A percentile compares a stretch with the other conserved stretches of the same genome.
Evolutionary conservation across 2,113 vertebrate species (phyloP).

Genomic region (Pteruthius melanotis): DNA sequence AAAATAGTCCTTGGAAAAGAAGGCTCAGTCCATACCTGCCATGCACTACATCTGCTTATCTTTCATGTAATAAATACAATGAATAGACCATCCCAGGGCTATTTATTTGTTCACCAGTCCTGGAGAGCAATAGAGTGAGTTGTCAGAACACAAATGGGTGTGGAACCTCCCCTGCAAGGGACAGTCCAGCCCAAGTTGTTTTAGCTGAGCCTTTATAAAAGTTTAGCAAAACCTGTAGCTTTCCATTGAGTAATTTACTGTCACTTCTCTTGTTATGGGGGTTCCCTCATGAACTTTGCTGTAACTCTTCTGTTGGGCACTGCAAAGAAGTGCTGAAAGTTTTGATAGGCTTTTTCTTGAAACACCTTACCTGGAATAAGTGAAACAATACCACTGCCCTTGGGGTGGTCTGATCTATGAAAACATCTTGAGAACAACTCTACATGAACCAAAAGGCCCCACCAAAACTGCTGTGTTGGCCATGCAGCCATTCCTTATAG

Average conservation of each 20-base stretch:
- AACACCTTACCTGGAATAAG: neutral
- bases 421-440: neutral
- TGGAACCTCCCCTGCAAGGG: neutral
- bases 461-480: neutral
- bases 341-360: neutral
- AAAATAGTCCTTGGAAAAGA: neutral
- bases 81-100: neutral
- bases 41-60: neutral
- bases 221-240: neutral
- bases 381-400: neutral
- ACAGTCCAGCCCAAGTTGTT: neutral
- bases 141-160: fast-evolving
- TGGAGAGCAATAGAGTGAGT: neutral
- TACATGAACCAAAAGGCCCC: neutral
- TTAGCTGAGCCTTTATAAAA: neutral
- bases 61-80: neutral
- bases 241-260: neutral
- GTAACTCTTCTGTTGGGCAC: neutral
- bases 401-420: neutral
- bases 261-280: fast-evolving
- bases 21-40: neutral
- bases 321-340: neutral
- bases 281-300: neutral
- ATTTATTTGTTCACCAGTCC: neutral
- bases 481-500: neutral